Percentiles rank a stretch among this genome's conserved stretches.
Evolutionary conservation across 1,140 invertebrate genomes (phyloP).

Genomic region (Ceratina japonica): DNA sequence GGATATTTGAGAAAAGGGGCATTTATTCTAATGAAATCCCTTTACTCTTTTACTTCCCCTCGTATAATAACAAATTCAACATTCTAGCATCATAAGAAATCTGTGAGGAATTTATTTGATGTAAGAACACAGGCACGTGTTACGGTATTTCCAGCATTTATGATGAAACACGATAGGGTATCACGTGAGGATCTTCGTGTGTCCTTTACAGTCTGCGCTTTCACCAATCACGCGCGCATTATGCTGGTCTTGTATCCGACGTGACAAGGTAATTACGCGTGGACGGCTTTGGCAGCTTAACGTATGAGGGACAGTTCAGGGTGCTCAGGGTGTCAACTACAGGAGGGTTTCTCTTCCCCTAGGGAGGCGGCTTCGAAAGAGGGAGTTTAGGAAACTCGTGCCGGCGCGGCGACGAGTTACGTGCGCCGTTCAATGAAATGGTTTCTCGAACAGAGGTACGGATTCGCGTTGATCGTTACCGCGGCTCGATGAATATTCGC

Average conservation of each 20-base stretch:
- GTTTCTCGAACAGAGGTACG: neutral
- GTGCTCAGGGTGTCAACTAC: neutral
- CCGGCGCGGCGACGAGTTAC: too few relatives aligned
- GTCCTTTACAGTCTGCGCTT: constrained; percentile 23
- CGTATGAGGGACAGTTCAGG: neutral
- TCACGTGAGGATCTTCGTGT: neutral
- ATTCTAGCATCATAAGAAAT: too few relatives aligned
- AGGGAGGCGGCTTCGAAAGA: too few relatives aligned
- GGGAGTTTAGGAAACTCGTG: neutral
- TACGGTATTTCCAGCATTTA: too few relatives aligned
- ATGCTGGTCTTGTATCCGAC: constrained; percentile 15
- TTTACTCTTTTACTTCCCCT: too few relatives aligned
- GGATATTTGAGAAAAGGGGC: too few relatives aligned
- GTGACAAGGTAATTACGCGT: constrained; percentile 27
- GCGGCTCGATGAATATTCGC: neutral
- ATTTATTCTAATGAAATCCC: too few relatives aligned
- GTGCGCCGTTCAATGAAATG: neutral
- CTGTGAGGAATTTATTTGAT: too few relatives aligned
- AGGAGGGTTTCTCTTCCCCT: neutral
- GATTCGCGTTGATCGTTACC: neutral
- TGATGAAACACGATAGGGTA: too few relatives aligned
- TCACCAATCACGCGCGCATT: constrained; percentile 25
- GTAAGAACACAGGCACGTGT: too few relatives aligned
- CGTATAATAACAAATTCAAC: too few relatives aligned
- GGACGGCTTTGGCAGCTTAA: constrained; percentile 26